These are phyloP conservation scores for Eremobia ochroleuca DNA, from an alignment of 2,888 invertebrate genomes.

Conservation along the genomic window DNA sequence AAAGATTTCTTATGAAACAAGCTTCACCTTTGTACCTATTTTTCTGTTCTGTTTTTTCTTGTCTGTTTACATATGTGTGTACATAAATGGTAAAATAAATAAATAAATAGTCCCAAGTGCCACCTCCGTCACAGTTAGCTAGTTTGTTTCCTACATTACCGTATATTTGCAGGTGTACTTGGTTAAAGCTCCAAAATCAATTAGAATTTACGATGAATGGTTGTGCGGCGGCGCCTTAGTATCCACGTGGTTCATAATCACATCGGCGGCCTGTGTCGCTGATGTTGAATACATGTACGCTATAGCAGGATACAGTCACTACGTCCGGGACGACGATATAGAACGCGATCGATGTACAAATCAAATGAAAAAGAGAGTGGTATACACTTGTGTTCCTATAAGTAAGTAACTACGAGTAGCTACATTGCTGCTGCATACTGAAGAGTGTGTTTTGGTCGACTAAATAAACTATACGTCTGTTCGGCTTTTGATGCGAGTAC, in stretches of 20 bases:
- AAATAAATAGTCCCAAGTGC: too few relatives aligned
- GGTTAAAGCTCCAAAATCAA: conserved; percentile 62
- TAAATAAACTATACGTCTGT: neutral
- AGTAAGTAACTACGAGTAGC: conserved; percentile 35
- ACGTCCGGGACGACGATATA: conserved; percentile 63
- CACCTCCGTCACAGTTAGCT: neutral
- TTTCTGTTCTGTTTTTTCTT: too few relatives aligned
- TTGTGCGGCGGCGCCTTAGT: conserved; percentile 74
- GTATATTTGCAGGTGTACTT: conserved; percentile 67
- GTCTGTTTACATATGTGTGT: too few relatives aligned
- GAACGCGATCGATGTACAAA: conserved; percentile 71
- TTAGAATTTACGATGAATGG: conserved; percentile 69
- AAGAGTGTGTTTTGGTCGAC: neutral
- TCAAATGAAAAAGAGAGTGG: conserved; percentile 71
- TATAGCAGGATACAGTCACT: conserved; percentile 73
- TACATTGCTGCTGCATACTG: neutral
- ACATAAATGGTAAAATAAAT: too few relatives aligned
- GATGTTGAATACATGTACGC: conserved; percentile 73
- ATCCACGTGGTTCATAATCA: conserved; percentile 62
- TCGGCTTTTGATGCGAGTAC: neutral
- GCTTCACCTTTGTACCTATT: too few relatives aligned
- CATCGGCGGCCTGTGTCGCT: conserved; percentile 74
- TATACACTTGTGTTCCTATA: conserved; percentile 52
- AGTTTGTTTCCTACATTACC: neutral
- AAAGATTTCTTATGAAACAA: too few relatives aligned